Evolutionary conservation across 2,888 invertebrate species (phyloP), one percentile per base, ranked within the genome.

Genomic region (Eupithecia centaureata): DNA sequence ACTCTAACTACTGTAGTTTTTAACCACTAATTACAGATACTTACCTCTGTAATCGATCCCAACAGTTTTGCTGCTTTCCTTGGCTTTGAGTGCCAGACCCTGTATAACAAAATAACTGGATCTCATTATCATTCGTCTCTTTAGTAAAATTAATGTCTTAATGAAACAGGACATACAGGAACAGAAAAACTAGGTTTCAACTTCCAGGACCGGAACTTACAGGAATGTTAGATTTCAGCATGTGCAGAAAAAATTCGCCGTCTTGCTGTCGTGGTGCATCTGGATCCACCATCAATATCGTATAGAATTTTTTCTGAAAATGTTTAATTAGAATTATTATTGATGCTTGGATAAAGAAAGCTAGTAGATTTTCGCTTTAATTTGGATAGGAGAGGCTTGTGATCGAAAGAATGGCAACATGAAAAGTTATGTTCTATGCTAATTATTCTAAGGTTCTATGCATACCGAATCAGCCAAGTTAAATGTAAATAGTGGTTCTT

Each of bases 221-320:
- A 33, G 91, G 90, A 71, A 94, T 86, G 76, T 94, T 94, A 4
- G 91, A 89, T 72, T 92, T 93, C 57, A 94, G 75, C 90, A 94
- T 89, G 73, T 94, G 94, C 66, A 94, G 78, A 74, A 84, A 94
- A 79, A 92, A 94, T 76, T 91, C 88, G 30, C 92, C 92, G 3
- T 90, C 89, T 5, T 83, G 68, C 76, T 90, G 89, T 15, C 92
- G 90, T 0, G 93, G 86, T 12, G 92, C 93, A 73, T 94, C 94
- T 7, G 94, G 92, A 72, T 94, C 94, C 0, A 92, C 82, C 82
- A 94, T 81, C n/a, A 94, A 74, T 42, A 94, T 76, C 0, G 94
- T 90, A 77, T 94, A 94, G 73, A 87, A 91, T 76, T 90, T 90
- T 85, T 91, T 90, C 94, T 94, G 84, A 5, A 70, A 70, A 27